phyloP scores from a whole-genome alignment of 2,113 vertebrate genomes.

The Cynocephalus volans region DNA sequence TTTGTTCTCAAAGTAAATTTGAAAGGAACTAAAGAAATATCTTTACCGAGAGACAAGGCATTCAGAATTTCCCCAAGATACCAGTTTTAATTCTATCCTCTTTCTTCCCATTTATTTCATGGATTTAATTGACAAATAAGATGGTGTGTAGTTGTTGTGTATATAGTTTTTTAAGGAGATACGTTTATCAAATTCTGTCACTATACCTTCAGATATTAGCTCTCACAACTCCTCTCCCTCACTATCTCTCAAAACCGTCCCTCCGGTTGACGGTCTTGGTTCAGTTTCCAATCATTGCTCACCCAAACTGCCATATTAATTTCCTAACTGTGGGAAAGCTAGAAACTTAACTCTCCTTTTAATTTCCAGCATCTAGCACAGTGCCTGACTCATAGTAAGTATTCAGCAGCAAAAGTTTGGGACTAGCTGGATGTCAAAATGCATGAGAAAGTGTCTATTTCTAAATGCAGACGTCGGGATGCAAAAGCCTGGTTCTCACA shows the following conservation, averaged over 20 bases:
- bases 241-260: background rate
- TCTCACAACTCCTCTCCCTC: background rate
- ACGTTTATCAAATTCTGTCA: background rate
- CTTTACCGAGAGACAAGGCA: background rate
- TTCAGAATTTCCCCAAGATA: background rate
- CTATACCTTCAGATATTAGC: background rate
- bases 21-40: slow-evolving; percentile 22
- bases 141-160: background rate
- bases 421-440: background rate
- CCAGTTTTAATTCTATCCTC: background rate
- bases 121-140: background rate
- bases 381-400: background rate
- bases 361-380: background rate
- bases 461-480: background rate
- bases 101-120: background rate
- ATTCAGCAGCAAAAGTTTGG: slow-evolving; percentile 2
- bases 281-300: background rate
- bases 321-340: background rate
- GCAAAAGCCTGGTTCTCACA: background rate
- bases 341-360: background rate
- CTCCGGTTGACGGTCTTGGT: background rate
- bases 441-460: background rate
- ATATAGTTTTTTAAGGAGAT: background rate
- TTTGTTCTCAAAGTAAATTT: background rate
- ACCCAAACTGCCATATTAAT: background rate